phyloP scores from a whole-genome alignment of 2,113 vertebrate genomes.

The Enhydra lutris region DNA sequence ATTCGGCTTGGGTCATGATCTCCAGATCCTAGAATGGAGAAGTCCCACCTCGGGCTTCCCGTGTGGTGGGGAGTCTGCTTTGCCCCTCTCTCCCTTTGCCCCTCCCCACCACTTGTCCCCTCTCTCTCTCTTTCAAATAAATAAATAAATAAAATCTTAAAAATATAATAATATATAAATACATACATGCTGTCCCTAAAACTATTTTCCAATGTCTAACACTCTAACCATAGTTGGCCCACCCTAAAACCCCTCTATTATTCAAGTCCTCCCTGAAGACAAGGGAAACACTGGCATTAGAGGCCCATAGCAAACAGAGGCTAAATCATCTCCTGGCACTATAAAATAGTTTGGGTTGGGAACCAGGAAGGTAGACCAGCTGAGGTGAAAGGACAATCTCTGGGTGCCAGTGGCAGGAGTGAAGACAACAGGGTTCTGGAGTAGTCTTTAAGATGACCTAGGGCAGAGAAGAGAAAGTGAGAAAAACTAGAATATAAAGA shows the following conservation, averaged over 20 bases:
- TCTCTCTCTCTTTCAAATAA: not conserved
- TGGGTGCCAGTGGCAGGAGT: not conserved
- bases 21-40: not conserved
- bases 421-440: not conserved
- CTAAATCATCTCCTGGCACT: not conserved
- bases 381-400: not conserved
- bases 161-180: not conserved
- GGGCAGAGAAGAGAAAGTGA: not conserved
- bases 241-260: not conserved
- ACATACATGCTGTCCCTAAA: not conserved
- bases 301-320: not conserved
- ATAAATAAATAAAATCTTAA: too few species aligned
- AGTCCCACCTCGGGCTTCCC: not conserved
- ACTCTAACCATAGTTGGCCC: not conserved
- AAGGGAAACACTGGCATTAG: too few species aligned
- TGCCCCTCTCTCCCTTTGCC: too few species aligned
- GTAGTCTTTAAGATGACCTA: not conserved
- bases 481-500: not conserved
- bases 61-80: not conserved
- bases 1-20: too few species aligned
- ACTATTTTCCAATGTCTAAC: not conserved
- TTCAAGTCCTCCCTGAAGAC: not conserved
- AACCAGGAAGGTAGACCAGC: not conserved
- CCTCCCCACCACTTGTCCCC: too few species aligned
- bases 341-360: not conserved